phyloP scores from a whole-genome alignment of 92 coral and sea anemone species.

The Actinostola sp. region DNA sequence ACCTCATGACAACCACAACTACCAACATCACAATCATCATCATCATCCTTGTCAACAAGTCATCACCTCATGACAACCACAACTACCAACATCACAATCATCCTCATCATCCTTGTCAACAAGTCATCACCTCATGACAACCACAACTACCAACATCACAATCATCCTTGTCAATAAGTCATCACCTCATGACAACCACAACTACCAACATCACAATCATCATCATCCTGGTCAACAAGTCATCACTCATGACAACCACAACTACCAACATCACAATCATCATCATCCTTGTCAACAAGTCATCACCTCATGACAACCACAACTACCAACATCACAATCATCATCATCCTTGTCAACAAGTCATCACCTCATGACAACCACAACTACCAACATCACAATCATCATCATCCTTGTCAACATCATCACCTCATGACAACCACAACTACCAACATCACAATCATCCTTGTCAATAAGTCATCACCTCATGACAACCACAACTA shows the following conservation, averaged over 20 bases:
- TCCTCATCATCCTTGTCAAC: background rate
- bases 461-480: background rate
- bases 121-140: background rate
- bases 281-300: background rate
- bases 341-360: background rate
- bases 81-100: background rate
- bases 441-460: background rate
- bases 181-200: background rate
- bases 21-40: background rate
- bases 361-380: background rate
- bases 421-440: background rate
- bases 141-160: background rate
- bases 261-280: background rate
- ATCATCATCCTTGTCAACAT: background rate
- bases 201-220: background rate
- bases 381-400: background rate
- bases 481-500: background rate
- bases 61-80: background rate
- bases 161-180: background rate
- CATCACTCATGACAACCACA: background rate
- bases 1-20: background rate
- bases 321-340: background rate
- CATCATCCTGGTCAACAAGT: background rate
- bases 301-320: background rate
- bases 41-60: background rate